A percentile compares a stretch with the other conserved stretches of the same genome.
Conservation (phyloP, 2,113 vertebrate genomes). For the Eleginops maclovinus region DNA sequence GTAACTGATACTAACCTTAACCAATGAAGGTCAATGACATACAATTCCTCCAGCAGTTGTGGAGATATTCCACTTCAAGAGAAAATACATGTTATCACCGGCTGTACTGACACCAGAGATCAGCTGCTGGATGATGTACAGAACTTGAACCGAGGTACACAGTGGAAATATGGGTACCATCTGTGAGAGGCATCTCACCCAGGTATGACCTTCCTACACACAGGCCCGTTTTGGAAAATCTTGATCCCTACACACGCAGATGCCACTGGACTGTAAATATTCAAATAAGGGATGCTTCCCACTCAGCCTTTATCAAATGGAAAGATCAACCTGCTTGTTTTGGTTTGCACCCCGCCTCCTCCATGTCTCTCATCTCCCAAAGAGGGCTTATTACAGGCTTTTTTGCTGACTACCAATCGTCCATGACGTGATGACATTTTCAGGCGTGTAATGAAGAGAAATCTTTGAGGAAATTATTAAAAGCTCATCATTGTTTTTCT, state of each 20-base stretch:
- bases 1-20: too few relatives aligned
- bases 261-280: conserved; percentile 72
- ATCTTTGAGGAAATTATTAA: conserved; percentile 39
- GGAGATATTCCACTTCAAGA: not conserved
- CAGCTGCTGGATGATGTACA: not conserved
- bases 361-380: conserved; percentile 25
- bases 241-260: conserved; percentile 57
- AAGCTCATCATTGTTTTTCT: conserved; percentile 31
- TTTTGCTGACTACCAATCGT: not conserved
- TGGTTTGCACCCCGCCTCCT: conserved; percentile 59
- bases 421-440: not conserved
- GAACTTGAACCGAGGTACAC: not conserved
- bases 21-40: too few relatives aligned
- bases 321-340: conserved; percentile 80
- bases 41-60: not conserved
- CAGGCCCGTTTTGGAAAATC: conserved; percentile 64
- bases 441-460: not conserved
- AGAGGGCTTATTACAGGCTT: conserved; percentile 18
- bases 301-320: conserved; percentile 70
- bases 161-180: conserved; percentile 29
- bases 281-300: conserved; percentile 70
- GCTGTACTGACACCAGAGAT: too few relatives aligned
- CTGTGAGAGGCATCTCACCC: conserved; percentile 50
- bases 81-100: too few relatives aligned
- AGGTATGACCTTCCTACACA: conserved; percentile 65